These are phyloP conservation scores for Amphiura filiformis DNA, from an alignment of 35 echinoderm and acorn worm species.

Conservation along the genomic window DNA sequence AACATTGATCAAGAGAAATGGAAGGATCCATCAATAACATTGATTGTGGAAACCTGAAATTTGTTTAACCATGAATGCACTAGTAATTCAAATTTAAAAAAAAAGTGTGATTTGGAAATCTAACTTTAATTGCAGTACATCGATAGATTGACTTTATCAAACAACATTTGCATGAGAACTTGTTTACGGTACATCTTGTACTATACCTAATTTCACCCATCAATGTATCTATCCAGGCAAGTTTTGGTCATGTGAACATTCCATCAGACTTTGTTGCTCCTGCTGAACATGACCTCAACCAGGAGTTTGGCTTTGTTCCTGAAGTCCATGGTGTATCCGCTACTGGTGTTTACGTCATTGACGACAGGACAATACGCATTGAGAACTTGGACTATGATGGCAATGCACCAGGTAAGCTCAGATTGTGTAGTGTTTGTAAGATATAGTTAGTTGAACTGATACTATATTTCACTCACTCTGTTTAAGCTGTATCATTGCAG, in stretches of 20 bases:
- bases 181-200: too few relatives aligned
- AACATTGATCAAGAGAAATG: too few relatives aligned
- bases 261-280: constrained; percentile 48
- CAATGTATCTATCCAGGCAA: constrained; percentile 30
- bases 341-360: neutral
- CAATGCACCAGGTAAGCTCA: neutral
- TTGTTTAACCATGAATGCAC: too few relatives aligned
- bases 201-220: too few relatives aligned
- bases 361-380: constrained; percentile 18
- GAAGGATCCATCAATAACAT: too few relatives aligned
- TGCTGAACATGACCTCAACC: constrained; percentile 19
- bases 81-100: too few relatives aligned
- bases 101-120: too few relatives aligned
- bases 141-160: too few relatives aligned
- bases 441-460: neutral
- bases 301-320: neutral
- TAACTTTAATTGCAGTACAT: too few relatives aligned
- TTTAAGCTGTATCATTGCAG: neutral
- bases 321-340: constrained; percentile 31
- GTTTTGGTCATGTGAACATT: constrained; percentile 74
- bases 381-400: constrained; percentile 20
- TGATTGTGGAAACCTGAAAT: too few relatives aligned
- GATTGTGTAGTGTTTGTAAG: neutral
- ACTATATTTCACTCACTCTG: neutral
- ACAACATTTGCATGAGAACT: too few relatives aligned